A percentile compares a stretch with the other conserved stretches of the same genome.
Conservation (phyloP, 2,797 vertebrate genomes). For the Epinephelus awoara region DNA sequence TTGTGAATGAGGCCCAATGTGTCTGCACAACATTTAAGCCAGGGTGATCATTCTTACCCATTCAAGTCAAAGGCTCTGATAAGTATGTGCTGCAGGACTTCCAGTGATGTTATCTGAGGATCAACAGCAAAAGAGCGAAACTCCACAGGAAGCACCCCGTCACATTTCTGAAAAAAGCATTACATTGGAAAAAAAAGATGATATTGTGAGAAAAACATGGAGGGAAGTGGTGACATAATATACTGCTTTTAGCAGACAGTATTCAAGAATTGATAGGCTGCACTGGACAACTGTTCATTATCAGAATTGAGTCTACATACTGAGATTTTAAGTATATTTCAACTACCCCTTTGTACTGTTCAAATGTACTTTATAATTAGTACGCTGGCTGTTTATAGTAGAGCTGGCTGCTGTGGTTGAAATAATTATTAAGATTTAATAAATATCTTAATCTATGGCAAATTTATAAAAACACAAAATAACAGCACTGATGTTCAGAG, state of each 20-base stretch:
- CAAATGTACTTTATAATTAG: neutral
- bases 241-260: neutral
- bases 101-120: conserved; percentile 95
- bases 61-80: conserved; percentile 94
- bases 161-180: conserved; percentile 88
- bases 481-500: too few species aligned
- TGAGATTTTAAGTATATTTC: neutral
- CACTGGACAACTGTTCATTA: neutral
- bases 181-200: neutral
- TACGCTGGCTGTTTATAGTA: neutral
- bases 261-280: neutral
- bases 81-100: conserved; percentile 95
- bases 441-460: neutral
- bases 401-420: neutral
- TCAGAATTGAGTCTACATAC: neutral
- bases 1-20: neutral
- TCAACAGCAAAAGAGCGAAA: conserved; percentile 95
- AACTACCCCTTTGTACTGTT: neutral
- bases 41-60: conserved; percentile 85
- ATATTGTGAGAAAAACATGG: neutral
- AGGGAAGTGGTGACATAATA: neutral
- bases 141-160: conserved; percentile 89
- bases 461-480: neutral
- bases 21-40: neutral
- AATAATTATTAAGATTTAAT: neutral